phyloP scores from a whole-genome alignment of 2,888 invertebrate species.

The Protodeltote pygarga region DNA sequence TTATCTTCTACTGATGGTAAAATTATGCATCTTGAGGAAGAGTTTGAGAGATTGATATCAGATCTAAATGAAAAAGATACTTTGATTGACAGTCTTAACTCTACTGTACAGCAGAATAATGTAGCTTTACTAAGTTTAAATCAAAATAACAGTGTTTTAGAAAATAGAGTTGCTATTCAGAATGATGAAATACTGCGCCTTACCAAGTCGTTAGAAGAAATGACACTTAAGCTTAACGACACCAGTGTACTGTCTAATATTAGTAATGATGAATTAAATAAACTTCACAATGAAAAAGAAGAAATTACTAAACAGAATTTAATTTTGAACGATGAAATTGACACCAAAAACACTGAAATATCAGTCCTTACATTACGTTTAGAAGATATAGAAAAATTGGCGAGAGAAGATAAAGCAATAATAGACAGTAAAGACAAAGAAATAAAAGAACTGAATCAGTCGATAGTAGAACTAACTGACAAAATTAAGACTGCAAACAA shows the following conservation, averaged over 20 bases:
- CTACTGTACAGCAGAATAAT: slow-evolving; percentile 60
- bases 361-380: slow-evolving; percentile 53
- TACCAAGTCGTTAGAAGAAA: slow-evolving; percentile 55
- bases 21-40: slow-evolving; percentile 73
- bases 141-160: slow-evolving; percentile 60
- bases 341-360: slow-evolving; percentile 62
- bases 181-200: slow-evolving; percentile 68
- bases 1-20: slow-evolving; percentile 66
- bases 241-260: slow-evolving; percentile 49
- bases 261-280: slow-evolving; percentile 62
- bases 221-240: slow-evolving; percentile 52
- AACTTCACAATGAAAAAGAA: slow-evolving; percentile 64
- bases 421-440: slow-evolving; percentile 70
- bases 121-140: slow-evolving; percentile 52
- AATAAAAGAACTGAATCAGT: slow-evolving; percentile 73
- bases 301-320: slow-evolving; percentile 63
- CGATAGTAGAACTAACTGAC: slow-evolving; percentile 68
- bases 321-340: slow-evolving; percentile 63
- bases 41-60: slow-evolving; percentile 68
- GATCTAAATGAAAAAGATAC: slow-evolving; percentile 77
- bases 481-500: slow-evolving; percentile 67
- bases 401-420: slow-evolving; percentile 51
- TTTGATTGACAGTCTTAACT: slow-evolving; percentile 69
- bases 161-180: slow-evolving; percentile 60
- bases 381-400: slow-evolving; percentile 57